phyloP scores from a whole-genome alignment of 1,140 invertebrate genomes.

The Lucilia cuprina region DNA sequence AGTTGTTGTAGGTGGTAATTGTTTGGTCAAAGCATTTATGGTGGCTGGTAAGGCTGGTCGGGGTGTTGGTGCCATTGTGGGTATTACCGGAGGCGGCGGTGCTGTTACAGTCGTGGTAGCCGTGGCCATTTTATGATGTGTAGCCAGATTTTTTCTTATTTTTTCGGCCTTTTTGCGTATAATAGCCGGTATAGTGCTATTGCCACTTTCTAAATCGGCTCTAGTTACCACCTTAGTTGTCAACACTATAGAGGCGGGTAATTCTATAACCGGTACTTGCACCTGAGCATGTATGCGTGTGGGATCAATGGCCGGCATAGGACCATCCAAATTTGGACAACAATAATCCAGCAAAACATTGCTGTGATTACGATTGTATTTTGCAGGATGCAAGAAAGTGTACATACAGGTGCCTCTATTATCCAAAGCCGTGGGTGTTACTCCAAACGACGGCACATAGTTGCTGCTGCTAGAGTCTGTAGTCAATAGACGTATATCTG shows the following conservation, averaged over 20 bases:
- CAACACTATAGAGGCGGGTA: constrained; percentile 39
- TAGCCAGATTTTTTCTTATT: constrained; percentile 1
- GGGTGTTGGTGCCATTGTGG: background rate
- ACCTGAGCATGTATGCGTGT: constrained; percentile 38
- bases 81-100: background rate
- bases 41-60: background rate
- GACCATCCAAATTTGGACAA: constrained; percentile 40
- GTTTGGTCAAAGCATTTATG: constrained; percentile 37
- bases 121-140: constrained; percentile 3
- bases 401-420: constrained; percentile 38
- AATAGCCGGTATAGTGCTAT: constrained; percentile 32
- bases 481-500: constrained; percentile 13
- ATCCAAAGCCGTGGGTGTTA: constrained; percentile 27
- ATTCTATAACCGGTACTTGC: constrained; percentile 33
- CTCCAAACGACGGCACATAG: constrained; percentile 22
- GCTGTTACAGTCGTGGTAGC: background rate
- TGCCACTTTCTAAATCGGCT: constrained; percentile 37
- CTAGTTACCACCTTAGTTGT: constrained; percentile 37
- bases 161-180: constrained; percentile 37
- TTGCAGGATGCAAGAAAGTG: constrained; percentile 38
- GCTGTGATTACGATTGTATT: constrained; percentile 40
- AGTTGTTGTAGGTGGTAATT: constrained; percentile 38
- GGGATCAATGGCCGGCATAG: constrained; percentile 40
- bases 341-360: constrained; percentile 39
- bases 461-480: background rate